Percentiles rank a stretch among this genome's conserved stretches.
Evolutionary conservation across 92 coral and sea anemone species (phyloP).

Genomic region (Anthopleura xanthogrammica): DNA sequence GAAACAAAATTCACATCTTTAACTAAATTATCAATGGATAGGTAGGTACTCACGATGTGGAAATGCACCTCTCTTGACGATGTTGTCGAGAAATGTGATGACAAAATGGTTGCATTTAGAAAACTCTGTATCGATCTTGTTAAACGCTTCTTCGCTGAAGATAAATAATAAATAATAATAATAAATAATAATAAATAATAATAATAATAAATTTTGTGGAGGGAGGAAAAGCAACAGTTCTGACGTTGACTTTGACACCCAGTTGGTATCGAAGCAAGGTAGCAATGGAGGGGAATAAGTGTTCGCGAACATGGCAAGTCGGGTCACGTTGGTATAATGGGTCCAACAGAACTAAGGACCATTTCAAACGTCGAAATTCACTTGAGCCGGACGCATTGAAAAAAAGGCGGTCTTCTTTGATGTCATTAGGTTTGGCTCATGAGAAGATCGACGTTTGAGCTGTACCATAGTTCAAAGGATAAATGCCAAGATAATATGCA

Average conservation of each 20-base stretch:
- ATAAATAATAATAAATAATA: not conserved
- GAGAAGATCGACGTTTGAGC: no score
- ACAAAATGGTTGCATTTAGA: slow-evolving; percentile 89
- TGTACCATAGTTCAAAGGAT: no score
- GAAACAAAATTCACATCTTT: no score
- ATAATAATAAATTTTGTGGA: no score
- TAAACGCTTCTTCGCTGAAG: slow-evolving; percentile 60
- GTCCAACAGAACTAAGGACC: not conserved
- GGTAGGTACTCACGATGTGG: slow-evolving; percentile 81
- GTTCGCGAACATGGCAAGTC: not conserved
- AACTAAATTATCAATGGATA: no score
- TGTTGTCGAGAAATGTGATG: slow-evolving; percentile 75
- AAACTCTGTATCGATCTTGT: slow-evolving; percentile 78
- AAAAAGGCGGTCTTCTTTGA: no score
- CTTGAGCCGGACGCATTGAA: no score
- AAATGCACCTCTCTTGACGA: slow-evolving; percentile 84
- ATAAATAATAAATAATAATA: not conserved
- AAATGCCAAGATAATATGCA: not conserved
- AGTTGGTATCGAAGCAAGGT: no score
- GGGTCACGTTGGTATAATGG: not conserved
- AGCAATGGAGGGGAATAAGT: no score
- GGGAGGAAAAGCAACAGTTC: not conserved
- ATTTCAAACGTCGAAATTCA: no score
- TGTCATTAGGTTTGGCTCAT: no score
- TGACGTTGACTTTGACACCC: no score